These are phyloP conservation scores for Heliconius ethilla DNA, from an alignment of 2,888 invertebrate species.

Conservation along the genomic window DNA sequence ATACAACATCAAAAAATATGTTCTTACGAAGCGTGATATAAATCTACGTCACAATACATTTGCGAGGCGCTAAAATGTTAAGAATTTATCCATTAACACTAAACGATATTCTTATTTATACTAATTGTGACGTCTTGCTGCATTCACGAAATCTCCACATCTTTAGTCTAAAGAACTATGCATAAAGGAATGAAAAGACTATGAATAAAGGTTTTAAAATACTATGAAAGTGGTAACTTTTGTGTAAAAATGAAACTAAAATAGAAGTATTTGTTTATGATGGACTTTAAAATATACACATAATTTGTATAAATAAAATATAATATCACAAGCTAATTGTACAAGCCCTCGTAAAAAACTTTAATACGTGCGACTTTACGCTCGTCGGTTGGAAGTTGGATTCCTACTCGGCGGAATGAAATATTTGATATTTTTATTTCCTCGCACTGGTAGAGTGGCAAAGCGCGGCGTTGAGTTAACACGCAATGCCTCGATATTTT, in stretches of 20 bases:
- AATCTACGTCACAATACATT: conserved; percentile 8
- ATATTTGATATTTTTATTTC: no score
- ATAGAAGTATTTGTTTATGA: neutral
- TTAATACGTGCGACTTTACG: no score
- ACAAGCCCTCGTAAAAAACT: no score
- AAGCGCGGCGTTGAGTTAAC: no score
- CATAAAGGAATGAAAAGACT: neutral
- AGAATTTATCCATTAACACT: conserved; percentile 17
- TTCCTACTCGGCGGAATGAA: no score
- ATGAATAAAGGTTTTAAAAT: no score
- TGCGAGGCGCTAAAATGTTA: neutral
- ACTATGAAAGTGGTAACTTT: neutral
- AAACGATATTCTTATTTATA: conserved; percentile 6
- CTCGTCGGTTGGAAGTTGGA: no score
- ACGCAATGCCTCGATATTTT: no score
- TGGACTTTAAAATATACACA: no score
- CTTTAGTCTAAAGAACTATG: neutral
- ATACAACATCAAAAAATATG: neutral
- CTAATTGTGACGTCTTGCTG: conserved; percentile 8
- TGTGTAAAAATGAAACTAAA: neutral
- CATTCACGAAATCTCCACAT: neutral
- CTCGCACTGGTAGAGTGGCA: no score
- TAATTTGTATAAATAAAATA: no score
- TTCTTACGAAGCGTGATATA: conserved; percentile 10
- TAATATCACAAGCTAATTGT: no score